These are phyloP conservation scores for Carcharodon carcharias DNA, from an alignment of 2,797 vertebrate genomes.

Conservation along the genomic window DNA sequence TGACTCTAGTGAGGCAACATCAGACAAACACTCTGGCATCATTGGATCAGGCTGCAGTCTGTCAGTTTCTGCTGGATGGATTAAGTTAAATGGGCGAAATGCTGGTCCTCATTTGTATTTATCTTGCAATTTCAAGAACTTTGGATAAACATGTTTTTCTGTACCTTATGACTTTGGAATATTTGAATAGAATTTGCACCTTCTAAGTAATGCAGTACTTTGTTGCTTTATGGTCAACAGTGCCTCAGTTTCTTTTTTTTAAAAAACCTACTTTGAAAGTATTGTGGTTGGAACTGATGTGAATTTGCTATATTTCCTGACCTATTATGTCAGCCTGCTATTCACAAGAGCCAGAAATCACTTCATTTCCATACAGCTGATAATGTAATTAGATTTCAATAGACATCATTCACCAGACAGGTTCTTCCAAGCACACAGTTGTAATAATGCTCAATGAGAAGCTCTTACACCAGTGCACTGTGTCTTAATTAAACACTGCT, in stretches of 20 bases:
- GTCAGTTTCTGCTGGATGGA: background rate
- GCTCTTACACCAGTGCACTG: background rate
- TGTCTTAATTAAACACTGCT: background rate
- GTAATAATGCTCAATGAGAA: background rate
- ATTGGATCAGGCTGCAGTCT: background rate
- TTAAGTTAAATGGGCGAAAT: background rate
- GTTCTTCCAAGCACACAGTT: background rate
- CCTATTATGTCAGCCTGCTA: background rate
- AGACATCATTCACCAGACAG: background rate
- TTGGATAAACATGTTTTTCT: background rate
- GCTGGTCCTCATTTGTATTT: background rate
- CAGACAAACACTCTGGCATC: background rate
- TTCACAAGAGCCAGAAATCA: constrained; percentile 13
- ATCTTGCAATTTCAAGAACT: background rate
- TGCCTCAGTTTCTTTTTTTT: background rate
- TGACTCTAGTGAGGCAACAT: background rate
- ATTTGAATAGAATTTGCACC: background rate
- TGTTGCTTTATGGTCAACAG: background rate
- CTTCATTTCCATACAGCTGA: background rate
- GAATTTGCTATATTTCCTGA: background rate
- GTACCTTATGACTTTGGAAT: background rate
- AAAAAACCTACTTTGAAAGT: background rate
- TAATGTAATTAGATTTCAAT: background rate
- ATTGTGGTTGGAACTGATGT: background rate
- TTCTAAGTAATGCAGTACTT: too few relatives aligned